These are phyloP conservation scores for Acheta domesticus DNA, from an alignment of 2,888 invertebrate genomes.

Conservation along the genomic window DNA sequence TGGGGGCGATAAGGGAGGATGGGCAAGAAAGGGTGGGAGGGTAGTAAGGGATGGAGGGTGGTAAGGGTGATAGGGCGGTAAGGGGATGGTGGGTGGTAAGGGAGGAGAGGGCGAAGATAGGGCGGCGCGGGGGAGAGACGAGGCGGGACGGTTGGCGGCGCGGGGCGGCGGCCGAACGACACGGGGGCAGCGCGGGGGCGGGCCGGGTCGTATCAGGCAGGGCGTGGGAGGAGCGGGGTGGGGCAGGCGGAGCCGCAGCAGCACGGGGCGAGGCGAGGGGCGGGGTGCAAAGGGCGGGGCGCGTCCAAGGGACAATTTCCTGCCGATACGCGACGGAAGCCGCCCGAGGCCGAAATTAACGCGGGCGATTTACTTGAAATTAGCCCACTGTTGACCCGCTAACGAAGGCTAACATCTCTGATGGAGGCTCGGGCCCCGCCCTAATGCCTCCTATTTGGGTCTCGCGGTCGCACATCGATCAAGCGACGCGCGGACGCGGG, in stretches of 20 bases:
- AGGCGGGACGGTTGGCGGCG: no score
- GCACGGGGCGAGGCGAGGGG: background rate
- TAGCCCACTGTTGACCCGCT: slow-evolving; percentile 7
- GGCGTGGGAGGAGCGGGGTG: background rate
- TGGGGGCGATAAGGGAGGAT: no score
- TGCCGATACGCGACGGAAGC: background rate
- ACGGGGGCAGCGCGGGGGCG: background rate
- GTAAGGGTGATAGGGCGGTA: no score
- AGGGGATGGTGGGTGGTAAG: no score
- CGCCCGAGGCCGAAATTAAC: background rate
- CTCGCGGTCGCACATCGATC: background rate
- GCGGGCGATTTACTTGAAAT: slow-evolving; percentile 18
- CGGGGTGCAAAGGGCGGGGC: background rate
- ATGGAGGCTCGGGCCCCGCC: background rate
- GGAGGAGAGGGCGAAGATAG: no score
- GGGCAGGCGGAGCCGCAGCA: background rate
- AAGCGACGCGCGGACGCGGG: background rate
- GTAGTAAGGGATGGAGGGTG: no score
- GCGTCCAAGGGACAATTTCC: background rate
- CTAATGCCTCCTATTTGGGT: background rate
- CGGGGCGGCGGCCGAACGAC: background rate
- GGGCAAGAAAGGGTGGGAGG: no score
- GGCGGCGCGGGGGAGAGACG: no score
- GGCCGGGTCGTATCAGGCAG: background rate
- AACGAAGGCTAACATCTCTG: background rate